Conservation (phyloP, 2,888 invertebrate species). For the Spicauda simplicius region DNA sequence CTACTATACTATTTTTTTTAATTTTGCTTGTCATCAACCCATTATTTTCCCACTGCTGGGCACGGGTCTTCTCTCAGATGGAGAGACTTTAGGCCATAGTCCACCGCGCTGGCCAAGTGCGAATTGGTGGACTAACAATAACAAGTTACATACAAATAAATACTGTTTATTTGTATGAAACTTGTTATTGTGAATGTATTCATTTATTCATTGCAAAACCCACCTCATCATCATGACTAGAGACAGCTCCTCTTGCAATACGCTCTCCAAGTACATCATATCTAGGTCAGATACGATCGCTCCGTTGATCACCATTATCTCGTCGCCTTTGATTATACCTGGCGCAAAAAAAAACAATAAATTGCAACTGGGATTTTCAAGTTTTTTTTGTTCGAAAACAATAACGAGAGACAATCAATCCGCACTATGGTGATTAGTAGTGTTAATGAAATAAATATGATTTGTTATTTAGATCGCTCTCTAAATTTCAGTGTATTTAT, state of each 20-base stretch:
- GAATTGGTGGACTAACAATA: no score
- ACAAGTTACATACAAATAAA: no score
- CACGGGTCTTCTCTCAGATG: no score
- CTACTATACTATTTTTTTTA: no score
- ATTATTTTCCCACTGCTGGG: no score
- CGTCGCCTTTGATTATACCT: slow-evolving; percentile 99
- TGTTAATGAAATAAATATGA: slow-evolving; percentile 16
- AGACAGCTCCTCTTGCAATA: slow-evolving; percentile 96
- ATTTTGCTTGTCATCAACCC: no score
- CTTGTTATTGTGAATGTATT: no score
- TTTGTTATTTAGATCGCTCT: neutral
- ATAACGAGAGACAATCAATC: slow-evolving; percentile 32
- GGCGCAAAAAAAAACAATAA: slow-evolving; percentile 61
- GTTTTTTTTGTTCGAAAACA: slow-evolving; percentile 38
- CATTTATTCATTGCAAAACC: slow-evolving; percentile 44
- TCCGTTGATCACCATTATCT: slow-evolving; percentile 99
- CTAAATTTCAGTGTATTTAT: no score
- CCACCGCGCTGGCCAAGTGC: no score
- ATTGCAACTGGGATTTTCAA: slow-evolving; percentile 38
- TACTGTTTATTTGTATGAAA: no score
- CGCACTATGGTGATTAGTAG: slow-evolving; percentile 9
- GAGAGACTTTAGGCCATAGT: no score
- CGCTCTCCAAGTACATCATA: slow-evolving; percentile 99
- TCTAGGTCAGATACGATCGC: slow-evolving; percentile 99
- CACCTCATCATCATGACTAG: slow-evolving; percentile 98